These are phyloP conservation scores for Dascillus cervinus DNA, from an alignment of 2,888 invertebrate genomes.

Conservation along the genomic window DNA sequence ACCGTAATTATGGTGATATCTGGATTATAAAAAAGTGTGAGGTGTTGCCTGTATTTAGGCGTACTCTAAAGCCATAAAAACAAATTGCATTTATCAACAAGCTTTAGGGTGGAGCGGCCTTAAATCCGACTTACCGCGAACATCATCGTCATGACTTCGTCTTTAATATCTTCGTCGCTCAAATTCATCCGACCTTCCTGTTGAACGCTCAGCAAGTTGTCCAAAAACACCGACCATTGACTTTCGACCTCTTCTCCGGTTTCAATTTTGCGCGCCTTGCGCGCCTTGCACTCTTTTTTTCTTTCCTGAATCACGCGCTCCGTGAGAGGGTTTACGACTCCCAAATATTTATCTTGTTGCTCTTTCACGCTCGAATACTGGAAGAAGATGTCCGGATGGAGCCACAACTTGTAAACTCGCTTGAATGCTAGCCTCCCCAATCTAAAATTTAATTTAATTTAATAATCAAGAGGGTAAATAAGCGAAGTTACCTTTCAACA, in stretches of 20 bases:
- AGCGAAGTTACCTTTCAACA: constrained; percentile 20
- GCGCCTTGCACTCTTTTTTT: constrained; percentile 15
- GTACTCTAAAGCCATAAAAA: no score
- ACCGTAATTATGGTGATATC: no score
- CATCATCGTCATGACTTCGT: constrained; percentile 26
- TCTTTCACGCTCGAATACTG: constrained; percentile 19
- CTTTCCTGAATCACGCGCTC: constrained; percentile 20
- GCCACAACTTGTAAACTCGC: constrained; percentile 21
- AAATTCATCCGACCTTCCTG: constrained; percentile 17
- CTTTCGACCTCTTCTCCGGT: constrained; percentile 10
- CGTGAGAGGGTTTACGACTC: constrained; percentile 19
- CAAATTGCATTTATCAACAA: no score
- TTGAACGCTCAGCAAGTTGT: constrained; percentile 18
- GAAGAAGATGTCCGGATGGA: constrained; percentile 21
- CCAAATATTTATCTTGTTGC: constrained; percentile 19
- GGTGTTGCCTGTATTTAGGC: no score
- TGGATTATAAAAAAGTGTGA: no score
- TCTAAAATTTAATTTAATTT: constrained; percentile 11
- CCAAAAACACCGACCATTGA: constrained; percentile 15
- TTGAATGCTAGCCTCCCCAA: constrained; percentile 16
- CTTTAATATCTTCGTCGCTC: constrained; percentile 23
- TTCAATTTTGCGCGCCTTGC: constrained; percentile 10
- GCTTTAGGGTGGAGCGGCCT: no score
- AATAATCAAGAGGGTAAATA: not conserved
- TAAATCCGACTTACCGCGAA: constrained; percentile 24